These are phyloP conservation scores for Cynoglossus semilaevis DNA, from an alignment of 2,113 vertebrate species.

Conservation along the genomic window DNA sequence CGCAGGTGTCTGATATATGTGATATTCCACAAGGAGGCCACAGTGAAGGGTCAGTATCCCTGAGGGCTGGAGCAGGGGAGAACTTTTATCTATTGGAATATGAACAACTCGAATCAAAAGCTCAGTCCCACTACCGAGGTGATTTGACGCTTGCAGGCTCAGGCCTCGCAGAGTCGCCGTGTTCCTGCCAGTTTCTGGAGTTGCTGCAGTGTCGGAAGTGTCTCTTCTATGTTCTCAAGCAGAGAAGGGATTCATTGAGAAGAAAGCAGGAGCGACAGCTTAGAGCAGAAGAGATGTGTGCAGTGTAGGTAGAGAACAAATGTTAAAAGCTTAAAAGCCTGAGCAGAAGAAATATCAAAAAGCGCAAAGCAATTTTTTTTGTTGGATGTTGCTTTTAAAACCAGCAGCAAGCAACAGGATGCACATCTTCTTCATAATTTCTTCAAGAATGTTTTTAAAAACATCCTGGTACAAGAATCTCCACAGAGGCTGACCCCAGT, in stretches of 20 bases:
- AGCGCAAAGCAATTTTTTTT: no score
- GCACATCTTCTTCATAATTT: no score
- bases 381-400: no score
- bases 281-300: slow-evolving; percentile 6
- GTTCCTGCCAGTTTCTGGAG: not conserved
- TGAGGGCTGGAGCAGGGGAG: not conserved
- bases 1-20: slow-evolving; percentile 24
- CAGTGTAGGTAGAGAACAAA: not conserved
- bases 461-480: no score
- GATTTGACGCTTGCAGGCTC: slow-evolving; percentile 43
- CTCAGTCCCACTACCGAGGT: slow-evolving; percentile 26
- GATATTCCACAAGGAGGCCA: slow-evolving; percentile 52
- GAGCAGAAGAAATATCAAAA: no score
- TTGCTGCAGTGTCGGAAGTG: not conserved
- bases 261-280: slow-evolving; percentile 34
- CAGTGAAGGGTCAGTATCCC: slow-evolving; percentile 34
- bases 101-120: slow-evolving; percentile 33
- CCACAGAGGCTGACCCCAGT: no score
- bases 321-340: not conserved
- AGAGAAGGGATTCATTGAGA: slow-evolving; percentile 51
- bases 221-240: not conserved
- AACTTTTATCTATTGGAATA: not conserved
- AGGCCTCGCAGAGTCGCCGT: slow-evolving; percentile 7
- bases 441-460: no score
- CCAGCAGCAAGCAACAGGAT: no score